Conservation (phyloP, 2,797 vertebrate species). For the Sebastes flavidus region DNA sequence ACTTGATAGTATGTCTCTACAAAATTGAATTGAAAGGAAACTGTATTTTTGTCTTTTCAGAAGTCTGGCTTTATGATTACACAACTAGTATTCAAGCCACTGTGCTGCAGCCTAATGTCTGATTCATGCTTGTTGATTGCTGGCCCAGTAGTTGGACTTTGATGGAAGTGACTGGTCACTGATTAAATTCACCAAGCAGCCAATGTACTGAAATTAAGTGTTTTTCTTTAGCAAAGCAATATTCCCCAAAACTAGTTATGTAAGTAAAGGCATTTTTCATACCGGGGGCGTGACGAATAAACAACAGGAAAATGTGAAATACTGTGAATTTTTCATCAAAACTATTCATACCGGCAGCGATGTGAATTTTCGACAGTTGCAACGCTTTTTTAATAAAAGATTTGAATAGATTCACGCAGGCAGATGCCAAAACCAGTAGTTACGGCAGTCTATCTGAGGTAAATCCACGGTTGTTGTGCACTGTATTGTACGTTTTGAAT, state of each 20-base stretch:
- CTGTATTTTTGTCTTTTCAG: neutral
- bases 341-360: too few species aligned
- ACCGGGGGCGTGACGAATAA: too few species aligned
- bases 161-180: slow-evolving; percentile 6
- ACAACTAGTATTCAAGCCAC: neutral
- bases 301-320: too few species aligned
- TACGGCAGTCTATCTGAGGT: too few species aligned
- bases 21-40: neutral
- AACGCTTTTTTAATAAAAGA: too few species aligned
- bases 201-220: neutral
- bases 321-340: too few species aligned
- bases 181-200: neutral
- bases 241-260: neutral
- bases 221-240: neutral
- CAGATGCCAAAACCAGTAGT: too few species aligned
- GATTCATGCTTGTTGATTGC: slow-evolving; percentile 7
- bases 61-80: neutral
- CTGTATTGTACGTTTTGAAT: too few species aligned
- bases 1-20: neutral
- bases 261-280: neutral
- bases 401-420: too few species aligned
- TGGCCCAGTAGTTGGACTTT: neutral
- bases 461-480: too few species aligned
- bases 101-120: neutral
- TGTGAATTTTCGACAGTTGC: too few species aligned